Conservation (phyloP, 2,888 invertebrate genomes). For the Disparrhopalites patrizii region DNA sequence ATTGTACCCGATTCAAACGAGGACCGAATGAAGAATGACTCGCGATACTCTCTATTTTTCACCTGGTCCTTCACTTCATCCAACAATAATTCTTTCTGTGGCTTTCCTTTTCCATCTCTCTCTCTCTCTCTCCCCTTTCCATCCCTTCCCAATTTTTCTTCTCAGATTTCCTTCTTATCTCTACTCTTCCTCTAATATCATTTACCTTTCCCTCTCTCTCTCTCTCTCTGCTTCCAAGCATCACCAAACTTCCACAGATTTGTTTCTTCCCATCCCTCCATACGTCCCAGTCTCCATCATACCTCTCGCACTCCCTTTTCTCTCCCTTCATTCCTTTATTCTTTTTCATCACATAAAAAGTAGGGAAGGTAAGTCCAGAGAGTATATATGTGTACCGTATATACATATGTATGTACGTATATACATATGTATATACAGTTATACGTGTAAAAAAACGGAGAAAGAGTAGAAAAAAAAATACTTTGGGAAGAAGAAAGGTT, state of each 20-base stretch:
- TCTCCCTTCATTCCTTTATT: background rate
- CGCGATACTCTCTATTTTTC: slow-evolving; percentile 14
- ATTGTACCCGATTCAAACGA: background rate
- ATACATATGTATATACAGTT: too few species aligned
- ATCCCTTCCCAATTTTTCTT: background rate
- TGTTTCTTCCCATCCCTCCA: too few species aligned
- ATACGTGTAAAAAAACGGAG: background rate
- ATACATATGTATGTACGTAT: too few species aligned
- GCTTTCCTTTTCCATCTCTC: background rate
- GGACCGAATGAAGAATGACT: slow-evolving; percentile 18
- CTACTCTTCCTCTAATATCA: too few species aligned
- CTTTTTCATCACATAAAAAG: background rate
- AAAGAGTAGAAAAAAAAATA: background rate
- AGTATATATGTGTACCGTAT: too few species aligned
- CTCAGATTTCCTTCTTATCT: too few species aligned
- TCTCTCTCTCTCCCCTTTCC: background rate
- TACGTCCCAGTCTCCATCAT: too few species aligned
- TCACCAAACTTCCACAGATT: too few species aligned
- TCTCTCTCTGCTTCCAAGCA: too few species aligned
- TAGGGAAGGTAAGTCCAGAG: background rate
- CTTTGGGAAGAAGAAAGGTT: slow-evolving; percentile 1
- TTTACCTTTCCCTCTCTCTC: too few species aligned
- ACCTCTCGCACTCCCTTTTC: background rate
- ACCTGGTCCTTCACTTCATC: slow-evolving; percentile 20
- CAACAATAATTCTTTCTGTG: background rate